phyloP scores from a whole-genome alignment of 1,140 invertebrate species.

The Hyposmocoma kahamanoa region DNA sequence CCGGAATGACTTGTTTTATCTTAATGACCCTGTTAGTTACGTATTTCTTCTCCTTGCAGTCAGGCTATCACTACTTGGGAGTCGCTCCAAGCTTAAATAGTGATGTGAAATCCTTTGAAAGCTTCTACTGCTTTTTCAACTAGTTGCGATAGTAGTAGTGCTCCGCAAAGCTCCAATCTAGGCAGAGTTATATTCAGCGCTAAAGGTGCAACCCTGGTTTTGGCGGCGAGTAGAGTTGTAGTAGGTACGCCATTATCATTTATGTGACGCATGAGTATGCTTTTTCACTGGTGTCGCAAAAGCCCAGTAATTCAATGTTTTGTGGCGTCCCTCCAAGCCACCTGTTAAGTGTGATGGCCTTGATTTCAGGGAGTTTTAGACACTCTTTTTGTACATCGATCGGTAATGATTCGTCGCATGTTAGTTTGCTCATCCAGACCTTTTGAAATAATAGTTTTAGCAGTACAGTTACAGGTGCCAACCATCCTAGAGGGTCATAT shows the following conservation, averaged over 20 bases:
- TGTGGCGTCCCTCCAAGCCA: constrained; percentile 12
- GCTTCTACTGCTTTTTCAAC: constrained; percentile 20
- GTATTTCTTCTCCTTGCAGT: constrained; percentile 37
- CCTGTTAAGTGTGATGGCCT: constrained; percentile 4
- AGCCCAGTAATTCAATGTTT: constrained; percentile 29
- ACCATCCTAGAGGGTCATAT: constrained; percentile 45
- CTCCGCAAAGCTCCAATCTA: constrained; percentile 61
- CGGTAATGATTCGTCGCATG: constrained; percentile 33
- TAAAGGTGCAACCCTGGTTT: constrained; percentile 60
- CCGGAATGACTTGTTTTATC: constrained; percentile 25
- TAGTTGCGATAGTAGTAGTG: constrained; percentile 40
- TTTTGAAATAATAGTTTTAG: constrained; percentile 56
- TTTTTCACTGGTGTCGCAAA: constrained; percentile 37
- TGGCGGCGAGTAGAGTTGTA: constrained; percentile 32
- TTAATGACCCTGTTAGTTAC: constrained; percentile 40
- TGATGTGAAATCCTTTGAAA: constrained; percentile 8
- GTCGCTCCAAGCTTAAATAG: constrained; percentile 27
- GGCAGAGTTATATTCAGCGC: constrained; percentile 53
- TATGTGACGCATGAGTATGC: constrained; percentile 30
- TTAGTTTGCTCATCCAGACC: constrained; percentile 34
- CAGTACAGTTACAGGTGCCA: constrained; percentile 39
- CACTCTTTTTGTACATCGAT: neutral
- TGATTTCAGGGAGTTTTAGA: neutral
- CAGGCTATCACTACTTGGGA: constrained; percentile 37
- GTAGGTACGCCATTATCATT: constrained; percentile 14